Evolutionary conservation across 2,797 vertebrate species (phyloP).

Genomic region (Melanotaenia boesemani): DNA sequence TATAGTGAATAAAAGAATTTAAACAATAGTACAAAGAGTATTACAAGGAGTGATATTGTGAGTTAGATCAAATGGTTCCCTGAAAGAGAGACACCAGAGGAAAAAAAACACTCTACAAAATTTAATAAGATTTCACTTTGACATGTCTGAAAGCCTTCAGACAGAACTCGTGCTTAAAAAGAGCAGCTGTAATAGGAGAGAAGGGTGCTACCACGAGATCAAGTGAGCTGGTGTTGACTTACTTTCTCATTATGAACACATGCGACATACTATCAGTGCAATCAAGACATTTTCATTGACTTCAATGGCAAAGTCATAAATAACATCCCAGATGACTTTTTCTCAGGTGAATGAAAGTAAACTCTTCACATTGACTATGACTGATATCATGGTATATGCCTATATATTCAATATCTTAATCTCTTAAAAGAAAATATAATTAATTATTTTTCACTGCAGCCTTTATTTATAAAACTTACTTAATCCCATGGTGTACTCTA

Average conservation of each 20-base stretch:
- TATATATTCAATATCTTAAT: not conserved
- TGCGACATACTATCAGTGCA: constrained; percentile 18
- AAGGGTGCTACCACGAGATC: constrained; percentile 56
- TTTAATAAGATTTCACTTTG: not conserved
- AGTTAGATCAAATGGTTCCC: too few species aligned
- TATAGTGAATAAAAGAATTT: too few species aligned
- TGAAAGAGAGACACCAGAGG: too few species aligned
- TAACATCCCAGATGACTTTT: not conserved
- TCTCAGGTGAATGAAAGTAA: not conserved
- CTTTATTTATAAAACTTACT: not conserved
- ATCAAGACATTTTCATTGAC: constrained; percentile 9
- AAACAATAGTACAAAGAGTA: too few species aligned
- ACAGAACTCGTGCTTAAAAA: not conserved
- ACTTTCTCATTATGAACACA: constrained; percentile 56
- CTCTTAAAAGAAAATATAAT: not conserved
- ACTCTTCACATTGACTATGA: not conserved
- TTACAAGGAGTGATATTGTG: too few species aligned
- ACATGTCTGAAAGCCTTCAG: not conserved
- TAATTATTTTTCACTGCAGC: not conserved
- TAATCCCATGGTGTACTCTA: too few species aligned
- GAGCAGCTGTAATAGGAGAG: constrained; percentile 65
- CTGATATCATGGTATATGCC: not conserved
- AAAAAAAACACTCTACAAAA: not conserved
- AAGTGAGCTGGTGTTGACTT: constrained; percentile 69
- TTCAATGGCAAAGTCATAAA: not conserved